Evolutionary conservation across 2,113 vertebrate genomes (phyloP), one percentile per base, ranked within the genome.

Genomic region (Phoxinus phoxinus): DNA sequence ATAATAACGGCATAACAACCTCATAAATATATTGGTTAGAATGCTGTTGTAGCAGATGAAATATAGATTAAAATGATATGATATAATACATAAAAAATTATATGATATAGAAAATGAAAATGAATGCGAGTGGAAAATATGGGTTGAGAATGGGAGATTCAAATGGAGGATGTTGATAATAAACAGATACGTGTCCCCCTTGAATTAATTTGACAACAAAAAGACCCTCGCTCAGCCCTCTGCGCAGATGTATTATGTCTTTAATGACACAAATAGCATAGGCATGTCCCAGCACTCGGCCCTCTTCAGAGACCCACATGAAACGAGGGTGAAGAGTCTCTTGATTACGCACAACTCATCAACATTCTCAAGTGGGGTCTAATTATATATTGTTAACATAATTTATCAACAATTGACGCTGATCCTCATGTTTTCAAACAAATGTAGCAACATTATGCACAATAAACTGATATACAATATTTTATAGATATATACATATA

Each of bases 291-390:
- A 48, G 58, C 37, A 37, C 35, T 61, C 51, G 23, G 27, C 76
- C 63, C 51, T 76, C 71, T 85, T 78, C 73, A 72, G 2, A 32
- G 35, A 75, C 51, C 15, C 11, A 69, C 71, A 82, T 63, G 58
- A 85, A 76, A 85, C 12, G 12, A 41, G 75, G 44, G 48, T 35
- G 19, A 58, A 78, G 86, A 65, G 76, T 71, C 86, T 87, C 63
- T 84, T 84, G 37, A 65, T 79, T 65, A 80, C 12, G 5, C 75
- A 72, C 12, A n/a, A 21, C 72, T 78, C 67, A 81, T 75, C n/a
- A 74, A 74, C 80, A 83, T 86, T 83, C 56, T 85, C 17, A 74
- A 80, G 75, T 84, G 59, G 23, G 15, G 13, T 61, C 15, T 35
- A 77, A 71, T 86, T 84, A 61, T 59, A 74, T 35, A 65, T 80